These are phyloP conservation scores for Teleogryllus oceanicus DNA, from an alignment of 2,888 invertebrate species.

Conservation along the genomic window DNA sequence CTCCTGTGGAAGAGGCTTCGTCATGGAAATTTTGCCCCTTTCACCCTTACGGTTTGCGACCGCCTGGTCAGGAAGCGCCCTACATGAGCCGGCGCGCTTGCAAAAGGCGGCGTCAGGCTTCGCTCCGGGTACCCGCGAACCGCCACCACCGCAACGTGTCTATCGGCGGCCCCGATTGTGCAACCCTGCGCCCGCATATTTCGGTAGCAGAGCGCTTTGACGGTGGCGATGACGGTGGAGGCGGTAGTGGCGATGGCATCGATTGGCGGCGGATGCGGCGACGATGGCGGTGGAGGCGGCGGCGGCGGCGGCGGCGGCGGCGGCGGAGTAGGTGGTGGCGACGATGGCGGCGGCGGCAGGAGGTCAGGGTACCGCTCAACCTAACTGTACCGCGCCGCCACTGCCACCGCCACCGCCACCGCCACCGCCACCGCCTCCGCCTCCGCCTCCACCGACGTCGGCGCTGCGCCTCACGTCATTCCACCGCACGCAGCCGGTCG, in stretches of 20 bases:
- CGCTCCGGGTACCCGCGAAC: too few relatives aligned
- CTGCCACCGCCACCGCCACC: neutral
- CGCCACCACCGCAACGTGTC: too few relatives aligned
- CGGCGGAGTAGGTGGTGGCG: slow-evolving; percentile 42
- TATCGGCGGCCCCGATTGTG: neutral
- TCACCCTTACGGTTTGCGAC: too few relatives aligned
- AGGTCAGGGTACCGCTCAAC: slow-evolving; percentile 26
- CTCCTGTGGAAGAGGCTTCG: too few relatives aligned
- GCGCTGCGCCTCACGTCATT: neutral
- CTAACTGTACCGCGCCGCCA: neutral
- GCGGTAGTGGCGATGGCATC: slow-evolving; percentile 42
- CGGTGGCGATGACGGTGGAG: slow-evolving; percentile 37
- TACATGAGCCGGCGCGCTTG: too few relatives aligned
- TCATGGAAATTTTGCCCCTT: too few relatives aligned
- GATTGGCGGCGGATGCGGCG: slow-evolving; percentile 35
- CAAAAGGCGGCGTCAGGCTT: too few relatives aligned
- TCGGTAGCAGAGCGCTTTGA: neutral
- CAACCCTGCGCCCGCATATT: slow-evolving; percentile 1
- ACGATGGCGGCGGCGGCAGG: slow-evolving; percentile 41
- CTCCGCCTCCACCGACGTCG: neutral
- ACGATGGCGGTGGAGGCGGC: slow-evolving; percentile 35
- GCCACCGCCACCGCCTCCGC: neutral
- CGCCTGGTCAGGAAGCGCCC: too few relatives aligned
- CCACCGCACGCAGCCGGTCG: neutral
- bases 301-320: slow-evolving; percentile 40